A percentile compares a stretch with the other conserved stretches of the same genome.
Conservation (phyloP, 2,113 vertebrate genomes). For the Ptyas mucosa region DNA sequence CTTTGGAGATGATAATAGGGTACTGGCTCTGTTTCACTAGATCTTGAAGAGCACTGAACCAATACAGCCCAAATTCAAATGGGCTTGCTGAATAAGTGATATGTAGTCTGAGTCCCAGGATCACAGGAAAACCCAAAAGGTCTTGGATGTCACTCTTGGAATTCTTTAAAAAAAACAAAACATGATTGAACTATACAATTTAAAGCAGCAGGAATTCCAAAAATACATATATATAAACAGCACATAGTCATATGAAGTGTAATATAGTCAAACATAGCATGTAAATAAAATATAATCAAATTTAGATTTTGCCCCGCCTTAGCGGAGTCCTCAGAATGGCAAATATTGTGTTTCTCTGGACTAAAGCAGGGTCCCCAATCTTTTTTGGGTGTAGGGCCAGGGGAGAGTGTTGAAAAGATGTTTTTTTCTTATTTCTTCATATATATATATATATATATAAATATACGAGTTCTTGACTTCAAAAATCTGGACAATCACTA, state of each 20-base stretch:
- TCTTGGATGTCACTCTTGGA: background rate
- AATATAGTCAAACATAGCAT: background rate
- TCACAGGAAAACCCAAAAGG: background rate
- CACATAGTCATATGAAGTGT: background rate
- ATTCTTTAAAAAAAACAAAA: background rate
- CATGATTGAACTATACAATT: background rate
- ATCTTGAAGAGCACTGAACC: background rate
- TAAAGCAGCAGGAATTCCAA: background rate
- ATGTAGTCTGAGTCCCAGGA: background rate
- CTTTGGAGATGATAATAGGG: background rate
- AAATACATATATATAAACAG: background rate
- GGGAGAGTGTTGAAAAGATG: background rate
- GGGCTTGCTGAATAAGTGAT: background rate
- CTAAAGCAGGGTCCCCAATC: background rate
- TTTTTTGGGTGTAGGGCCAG: background rate
- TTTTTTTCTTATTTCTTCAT: background rate
- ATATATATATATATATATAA: too few relatives aligned
- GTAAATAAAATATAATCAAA: background rate
- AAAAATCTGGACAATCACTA: background rate
- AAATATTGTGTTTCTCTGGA: background rate
- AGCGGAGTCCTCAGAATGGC: background rate
- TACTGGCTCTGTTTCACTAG: background rate
- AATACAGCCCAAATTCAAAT: background rate
- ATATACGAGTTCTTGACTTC: background rate
- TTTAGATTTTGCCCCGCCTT: background rate